Percentiles rank a stretch among this genome's conserved stretches.
These are phyloP conservation scores for Saturnia japonica DNA, from an alignment of 2,888 invertebrate species.

Conservation along the genomic window DNA sequence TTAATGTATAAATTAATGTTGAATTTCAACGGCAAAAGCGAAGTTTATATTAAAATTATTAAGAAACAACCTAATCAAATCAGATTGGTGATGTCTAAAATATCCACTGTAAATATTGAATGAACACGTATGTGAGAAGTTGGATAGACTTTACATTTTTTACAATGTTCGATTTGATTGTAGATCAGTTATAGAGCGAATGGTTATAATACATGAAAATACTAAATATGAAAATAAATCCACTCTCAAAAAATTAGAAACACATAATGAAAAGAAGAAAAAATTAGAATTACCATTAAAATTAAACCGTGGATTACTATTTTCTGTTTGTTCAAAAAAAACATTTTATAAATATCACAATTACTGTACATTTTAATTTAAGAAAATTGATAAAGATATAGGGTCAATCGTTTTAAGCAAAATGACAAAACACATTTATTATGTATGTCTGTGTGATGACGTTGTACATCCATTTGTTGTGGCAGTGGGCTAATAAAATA, in stretches of 20 bases:
- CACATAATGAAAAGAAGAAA: not conserved
- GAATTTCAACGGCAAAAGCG: not conserved
- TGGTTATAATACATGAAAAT: no score
- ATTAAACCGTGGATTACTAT: not conserved
- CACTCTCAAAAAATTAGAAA: no score
- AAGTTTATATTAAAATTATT: not conserved
- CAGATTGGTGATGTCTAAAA: not conserved
- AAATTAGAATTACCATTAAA: not conserved
- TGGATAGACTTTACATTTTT: not conserved
- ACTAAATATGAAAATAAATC: no score
- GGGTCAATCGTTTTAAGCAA: not conserved
- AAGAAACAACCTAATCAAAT: not conserved
- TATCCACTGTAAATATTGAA: not conserved
- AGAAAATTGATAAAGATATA: not conserved
- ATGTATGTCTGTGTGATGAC: no score
- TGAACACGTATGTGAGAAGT: not conserved
- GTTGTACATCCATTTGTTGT: conserved; percentile 10
- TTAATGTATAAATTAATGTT: not conserved
- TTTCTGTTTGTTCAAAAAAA: not conserved
- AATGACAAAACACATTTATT: not conserved
- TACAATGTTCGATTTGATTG: not conserved
- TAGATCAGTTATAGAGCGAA: not conserved
- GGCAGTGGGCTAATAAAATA: not conserved
- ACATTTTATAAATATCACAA: not conserved
- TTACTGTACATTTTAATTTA: not conserved